Evolutionary conservation across 2,797 vertebrate species (phyloP).

Genomic region (Gallirallus australis): DNA sequence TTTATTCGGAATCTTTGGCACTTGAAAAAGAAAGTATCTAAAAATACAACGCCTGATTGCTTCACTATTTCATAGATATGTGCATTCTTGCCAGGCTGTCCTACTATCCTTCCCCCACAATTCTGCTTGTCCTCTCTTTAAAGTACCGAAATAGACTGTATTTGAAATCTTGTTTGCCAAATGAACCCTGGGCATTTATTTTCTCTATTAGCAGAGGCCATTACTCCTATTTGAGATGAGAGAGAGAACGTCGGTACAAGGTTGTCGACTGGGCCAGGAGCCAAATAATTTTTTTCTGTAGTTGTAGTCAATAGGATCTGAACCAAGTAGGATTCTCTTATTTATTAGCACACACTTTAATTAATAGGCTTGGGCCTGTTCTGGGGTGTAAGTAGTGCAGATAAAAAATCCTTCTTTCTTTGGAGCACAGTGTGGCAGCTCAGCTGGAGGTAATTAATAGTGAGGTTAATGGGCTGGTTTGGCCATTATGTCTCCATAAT

Average conservation of each 20-base stretch:
- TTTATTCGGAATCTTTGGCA: conserved; percentile 41
- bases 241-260: not conserved
- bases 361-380: not conserved
- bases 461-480: not conserved
- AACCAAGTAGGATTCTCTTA: not conserved
- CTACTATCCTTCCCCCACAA: not conserved
- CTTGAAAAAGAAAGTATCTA: conserved; percentile 51
- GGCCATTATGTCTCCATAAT: not conserved
- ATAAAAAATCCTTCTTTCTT: not conserved
- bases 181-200: not conserved
- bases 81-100: not conserved
- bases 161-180: not conserved
- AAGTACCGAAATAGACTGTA: not conserved
- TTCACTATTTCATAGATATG: conserved; percentile 4
- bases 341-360: not conserved
- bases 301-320: not conserved
- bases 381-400: not conserved
- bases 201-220: not conserved
- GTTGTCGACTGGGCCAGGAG: not conserved
- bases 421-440: not conserved
- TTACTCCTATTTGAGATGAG: not conserved
- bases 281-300: not conserved
- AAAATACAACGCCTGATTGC: conserved; percentile 44
- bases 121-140: not conserved
- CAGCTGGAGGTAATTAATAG: not conserved